Evolutionary conservation across 2,113 vertebrate genomes (phyloP), one percentile per base, ranked within the genome.

Genomic region (Microcebus tavaratra): DNA sequence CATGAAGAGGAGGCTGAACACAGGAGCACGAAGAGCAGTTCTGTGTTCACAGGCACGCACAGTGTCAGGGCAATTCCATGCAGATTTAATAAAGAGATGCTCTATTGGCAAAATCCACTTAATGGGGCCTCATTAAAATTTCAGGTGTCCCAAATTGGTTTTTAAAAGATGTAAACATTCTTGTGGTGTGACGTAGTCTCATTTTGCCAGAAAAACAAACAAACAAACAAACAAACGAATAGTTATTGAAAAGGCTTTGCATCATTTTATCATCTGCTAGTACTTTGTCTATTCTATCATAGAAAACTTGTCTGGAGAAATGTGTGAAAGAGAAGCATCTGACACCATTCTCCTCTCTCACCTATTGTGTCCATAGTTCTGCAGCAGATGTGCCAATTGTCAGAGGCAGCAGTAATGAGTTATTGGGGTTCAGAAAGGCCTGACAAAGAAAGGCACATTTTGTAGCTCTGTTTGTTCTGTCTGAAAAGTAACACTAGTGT

Each of bases 11-110:
- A 5, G n/a, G 15, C 20, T 0, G 4, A 45, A n/a, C 23, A 3
- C 0, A 5, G 3, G 3, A 23, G 4, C 0, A 0, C 0, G 17
- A 59, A 63, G 29, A 6, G 3, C 5, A 1, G 21, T 10, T 39
- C 25, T 59, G 14, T 83, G 50, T 18, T 1, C 17, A 1, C 6
- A 3, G 7, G 55, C 39, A 20, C 21, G 36, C 29, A 13, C 5
- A 25, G 2, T 0, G 1, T 21, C 9, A 12, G 34, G 67, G 10
- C 15, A 2, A 2, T 27, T 61, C 48, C 12, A 3, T 34, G 14
- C 7, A 20, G 14, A 9, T 42, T 42, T 12, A 23, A 36, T 0
- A 4, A 15, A 78, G 72, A 57, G 29, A 39, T 10, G 17, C 4
- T 14, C 25, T 36, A 6, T 12, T 31, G 72, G 68, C 14, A 29